phyloP scores from a whole-genome alignment of 2,888 invertebrate species.

The Dryadula phaetusa region DNA sequence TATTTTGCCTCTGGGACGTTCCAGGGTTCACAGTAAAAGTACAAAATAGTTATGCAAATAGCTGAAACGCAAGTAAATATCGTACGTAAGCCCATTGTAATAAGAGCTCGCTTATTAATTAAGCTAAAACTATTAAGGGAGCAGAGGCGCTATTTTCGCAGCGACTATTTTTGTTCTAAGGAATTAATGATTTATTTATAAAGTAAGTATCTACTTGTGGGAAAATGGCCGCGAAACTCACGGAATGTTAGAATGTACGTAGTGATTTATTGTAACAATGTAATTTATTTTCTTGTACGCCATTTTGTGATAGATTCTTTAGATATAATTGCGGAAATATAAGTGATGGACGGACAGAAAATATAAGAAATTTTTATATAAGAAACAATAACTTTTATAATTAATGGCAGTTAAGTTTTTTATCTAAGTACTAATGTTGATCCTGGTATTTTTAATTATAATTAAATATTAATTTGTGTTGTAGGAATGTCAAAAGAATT shows the following conservation, averaged over 20 bases:
- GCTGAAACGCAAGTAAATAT: constrained; percentile 24
- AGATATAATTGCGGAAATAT: constrained; percentile 14
- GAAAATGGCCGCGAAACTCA: constrained; percentile 39
- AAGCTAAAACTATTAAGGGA: constrained; percentile 42
- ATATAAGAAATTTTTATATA: too few species aligned
- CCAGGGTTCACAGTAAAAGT: constrained; percentile 53
- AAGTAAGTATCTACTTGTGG: constrained; percentile 35
- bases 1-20: constrained; percentile 59
- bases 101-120: constrained; percentile 23
- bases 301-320: constrained; percentile 15
- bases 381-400: not conserved
- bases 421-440: not conserved
- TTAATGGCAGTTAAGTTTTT: not conserved
- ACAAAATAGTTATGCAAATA: constrained; percentile 37
- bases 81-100: constrained; percentile 27
- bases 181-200: constrained; percentile 52
- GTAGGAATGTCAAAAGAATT: too few species aligned
- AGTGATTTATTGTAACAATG: constrained; percentile 36
- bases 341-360: constrained; percentile 4
- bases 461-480: too few species aligned
- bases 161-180: constrained; percentile 49
- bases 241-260: constrained; percentile 30
- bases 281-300: constrained; percentile 30
- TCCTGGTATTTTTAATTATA: too few species aligned
- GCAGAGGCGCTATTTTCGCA: constrained; percentile 50